Percentiles rank a stretch among this genome's conserved stretches.
These are phyloP conservation scores for Caenorhabditis tropicalis DNA, from an alignment of 1,140 invertebrate species.

Conservation along the genomic window DNA sequence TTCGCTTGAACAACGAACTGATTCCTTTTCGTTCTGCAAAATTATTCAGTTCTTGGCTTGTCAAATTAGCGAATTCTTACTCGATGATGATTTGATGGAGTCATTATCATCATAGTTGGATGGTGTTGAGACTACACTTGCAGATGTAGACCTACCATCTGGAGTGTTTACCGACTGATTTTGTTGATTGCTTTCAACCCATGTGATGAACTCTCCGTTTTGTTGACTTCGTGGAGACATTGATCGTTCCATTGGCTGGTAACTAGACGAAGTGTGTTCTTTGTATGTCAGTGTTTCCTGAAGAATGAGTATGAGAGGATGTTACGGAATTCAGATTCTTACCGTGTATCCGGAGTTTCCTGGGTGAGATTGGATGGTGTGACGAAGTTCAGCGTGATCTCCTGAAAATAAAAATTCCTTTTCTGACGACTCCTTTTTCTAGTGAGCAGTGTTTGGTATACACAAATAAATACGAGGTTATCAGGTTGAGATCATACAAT, in stretches of 20 bases:
- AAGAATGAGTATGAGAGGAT: not conserved
- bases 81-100: conserved; percentile 37
- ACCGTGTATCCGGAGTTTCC: conserved; percentile 29
- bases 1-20: conserved; percentile 9
- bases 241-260: conserved; percentile 29
- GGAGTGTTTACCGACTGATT: conserved; percentile 11
- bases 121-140: not conserved
- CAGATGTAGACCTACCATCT: conserved; percentile 14
- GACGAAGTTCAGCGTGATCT: conserved; percentile 38
- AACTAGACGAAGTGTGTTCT: conserved; percentile 24
- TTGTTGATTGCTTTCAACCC: conserved; percentile 15
- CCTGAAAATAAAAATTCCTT: not conserved
- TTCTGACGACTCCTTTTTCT: too few species aligned
- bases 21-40: conserved; percentile 35
- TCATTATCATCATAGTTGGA: conserved; percentile 31
- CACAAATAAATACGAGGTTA: too few species aligned
- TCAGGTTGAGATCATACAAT: not conserved
- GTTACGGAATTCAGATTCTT: not conserved
- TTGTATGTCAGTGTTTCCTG: conserved; percentile 26
- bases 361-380: conserved; percentile 20
- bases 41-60: not conserved
- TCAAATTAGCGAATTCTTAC: not conserved
- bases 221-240: conserved; percentile 4
- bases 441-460: too few species aligned
- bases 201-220: conserved; percentile 22